These are phyloP conservation scores for Sebastes itinus DNA, from an alignment of 2,797 vertebrate species.

Conservation along the genomic window DNA sequence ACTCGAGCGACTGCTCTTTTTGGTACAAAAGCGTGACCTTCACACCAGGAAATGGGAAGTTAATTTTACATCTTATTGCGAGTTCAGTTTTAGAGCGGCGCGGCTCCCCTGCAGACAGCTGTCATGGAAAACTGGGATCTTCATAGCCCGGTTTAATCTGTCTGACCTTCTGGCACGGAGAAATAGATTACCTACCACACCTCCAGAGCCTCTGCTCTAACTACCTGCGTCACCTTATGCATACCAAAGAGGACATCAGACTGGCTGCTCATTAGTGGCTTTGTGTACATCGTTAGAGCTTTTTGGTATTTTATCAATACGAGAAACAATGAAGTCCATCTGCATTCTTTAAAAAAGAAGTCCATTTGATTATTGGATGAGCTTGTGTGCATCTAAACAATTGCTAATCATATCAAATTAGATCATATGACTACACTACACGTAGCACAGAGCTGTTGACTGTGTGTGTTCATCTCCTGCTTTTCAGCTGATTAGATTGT, in stretches of 20 bases:
- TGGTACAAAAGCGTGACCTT: constrained; percentile 71
- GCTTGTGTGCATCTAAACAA: constrained; percentile 14
- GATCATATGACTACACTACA: not conserved
- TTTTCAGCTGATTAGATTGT: not conserved
- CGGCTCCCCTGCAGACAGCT: constrained; percentile 74
- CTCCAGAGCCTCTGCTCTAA: constrained; percentile 59
- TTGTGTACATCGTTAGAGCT: constrained; percentile 50
- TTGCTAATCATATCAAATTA: constrained; percentile 27
- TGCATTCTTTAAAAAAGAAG: constrained; percentile 39
- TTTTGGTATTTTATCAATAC: constrained; percentile 52
- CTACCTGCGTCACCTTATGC: constrained; percentile 54
- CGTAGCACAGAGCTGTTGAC: not conserved
- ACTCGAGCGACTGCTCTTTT: constrained; percentile 24
- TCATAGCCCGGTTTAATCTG: constrained; percentile 80
- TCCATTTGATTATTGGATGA: constrained; percentile 39
- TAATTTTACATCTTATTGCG: constrained; percentile 83
- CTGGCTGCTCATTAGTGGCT: constrained; percentile 42
- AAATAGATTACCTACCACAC: constrained; percentile 76
- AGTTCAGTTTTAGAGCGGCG: constrained; percentile 70
- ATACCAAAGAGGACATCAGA: constrained; percentile 66
- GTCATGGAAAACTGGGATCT: constrained; percentile 78
- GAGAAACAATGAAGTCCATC: constrained; percentile 9
- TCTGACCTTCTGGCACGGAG: constrained; percentile 79
- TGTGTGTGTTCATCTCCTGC: not conserved
- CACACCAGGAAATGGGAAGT: constrained; percentile 68